These are phyloP conservation scores for Magallana gigas DNA, from an alignment of 1,140 invertebrate genomes.

Conservation along the genomic window DNA sequence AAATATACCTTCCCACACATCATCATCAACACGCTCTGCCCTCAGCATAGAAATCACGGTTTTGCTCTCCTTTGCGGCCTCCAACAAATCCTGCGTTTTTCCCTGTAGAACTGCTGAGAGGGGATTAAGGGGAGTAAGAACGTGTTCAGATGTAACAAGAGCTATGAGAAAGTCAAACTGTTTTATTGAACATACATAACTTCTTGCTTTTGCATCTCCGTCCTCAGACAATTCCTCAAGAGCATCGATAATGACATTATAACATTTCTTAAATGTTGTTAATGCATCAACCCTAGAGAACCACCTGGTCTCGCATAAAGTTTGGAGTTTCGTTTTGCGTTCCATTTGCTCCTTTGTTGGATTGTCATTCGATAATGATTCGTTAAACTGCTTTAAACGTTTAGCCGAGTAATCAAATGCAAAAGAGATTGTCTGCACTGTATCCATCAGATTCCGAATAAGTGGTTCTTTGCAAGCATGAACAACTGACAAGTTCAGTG, in stretches of 20 bases:
- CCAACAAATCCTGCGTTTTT: too few species aligned
- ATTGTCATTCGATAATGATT: background rate
- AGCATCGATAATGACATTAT: background rate
- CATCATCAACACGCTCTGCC: too few species aligned
- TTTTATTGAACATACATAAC: conserved; percentile 22
- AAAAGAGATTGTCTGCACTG: conserved; percentile 45
- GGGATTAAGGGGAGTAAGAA: too few species aligned
- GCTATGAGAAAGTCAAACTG: too few species aligned
- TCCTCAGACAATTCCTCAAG: background rate
- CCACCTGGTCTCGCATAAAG: conserved; percentile 45
- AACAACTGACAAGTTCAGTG: conserved; percentile 38
- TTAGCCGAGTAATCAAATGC: conserved; percentile 41
- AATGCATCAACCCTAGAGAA: conserved; percentile 35
- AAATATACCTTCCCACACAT: too few species aligned
- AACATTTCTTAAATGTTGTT: conserved; percentile 16
- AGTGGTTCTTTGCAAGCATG: background rate
- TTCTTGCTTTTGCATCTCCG: conserved; percentile 11
- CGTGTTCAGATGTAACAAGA: too few species aligned
- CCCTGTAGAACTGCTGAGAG: too few species aligned
- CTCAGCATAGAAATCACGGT: too few species aligned
- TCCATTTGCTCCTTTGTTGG: background rate
- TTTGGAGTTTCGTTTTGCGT: background rate
- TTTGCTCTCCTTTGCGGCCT: too few species aligned
- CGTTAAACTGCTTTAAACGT: conserved; percentile 5
- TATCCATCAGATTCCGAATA: conserved; percentile 29